Evolutionary conservation across 2,797 vertebrate species (phyloP).

Genomic region (Notolepis coatsorum): DNA sequence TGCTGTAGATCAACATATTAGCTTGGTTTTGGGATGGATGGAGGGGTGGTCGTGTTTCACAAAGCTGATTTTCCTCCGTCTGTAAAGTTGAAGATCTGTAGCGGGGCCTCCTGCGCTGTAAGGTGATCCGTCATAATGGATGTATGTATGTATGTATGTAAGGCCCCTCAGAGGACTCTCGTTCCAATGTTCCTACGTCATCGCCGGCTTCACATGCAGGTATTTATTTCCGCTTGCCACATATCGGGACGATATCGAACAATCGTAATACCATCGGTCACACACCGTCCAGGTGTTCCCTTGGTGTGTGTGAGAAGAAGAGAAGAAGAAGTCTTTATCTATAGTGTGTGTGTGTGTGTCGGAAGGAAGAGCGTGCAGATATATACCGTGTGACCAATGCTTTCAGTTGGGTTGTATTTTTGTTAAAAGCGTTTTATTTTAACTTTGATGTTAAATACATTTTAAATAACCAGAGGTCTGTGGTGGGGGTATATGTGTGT

Average conservation of each 20-base stretch:
- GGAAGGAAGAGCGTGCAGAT: not conserved
- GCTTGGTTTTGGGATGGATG: not conserved
- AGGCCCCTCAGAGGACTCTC: not conserved
- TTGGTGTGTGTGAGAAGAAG: too few relatives aligned
- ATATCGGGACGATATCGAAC: too few relatives aligned
- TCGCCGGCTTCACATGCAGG: not conserved
- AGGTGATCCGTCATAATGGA: conserved; percentile 50
- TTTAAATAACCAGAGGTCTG: too few relatives aligned
- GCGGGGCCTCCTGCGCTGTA: conserved; percentile 43
- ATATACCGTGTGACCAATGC: not conserved
- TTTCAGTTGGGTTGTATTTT: not conserved
- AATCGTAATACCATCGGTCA: not conserved
- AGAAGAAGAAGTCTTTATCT: too few relatives aligned
- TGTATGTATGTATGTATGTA: conserved; percentile 15
- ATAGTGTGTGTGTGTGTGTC: too few relatives aligned
- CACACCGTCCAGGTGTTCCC: too few relatives aligned
- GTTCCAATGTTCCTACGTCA: not conserved
- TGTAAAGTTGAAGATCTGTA: conserved; percentile 11
- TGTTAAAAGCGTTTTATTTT: not conserved
- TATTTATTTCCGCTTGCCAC: not conserved
- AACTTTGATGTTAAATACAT: not conserved
- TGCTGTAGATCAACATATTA: conserved; percentile 19
- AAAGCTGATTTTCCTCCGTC: conserved; percentile 2
- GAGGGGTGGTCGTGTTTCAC: conserved; percentile 20
- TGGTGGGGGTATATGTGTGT: not conserved